phyloP scores from a whole-genome alignment of 2,113 vertebrate species.

The Eleginops maclovinus region DNA sequence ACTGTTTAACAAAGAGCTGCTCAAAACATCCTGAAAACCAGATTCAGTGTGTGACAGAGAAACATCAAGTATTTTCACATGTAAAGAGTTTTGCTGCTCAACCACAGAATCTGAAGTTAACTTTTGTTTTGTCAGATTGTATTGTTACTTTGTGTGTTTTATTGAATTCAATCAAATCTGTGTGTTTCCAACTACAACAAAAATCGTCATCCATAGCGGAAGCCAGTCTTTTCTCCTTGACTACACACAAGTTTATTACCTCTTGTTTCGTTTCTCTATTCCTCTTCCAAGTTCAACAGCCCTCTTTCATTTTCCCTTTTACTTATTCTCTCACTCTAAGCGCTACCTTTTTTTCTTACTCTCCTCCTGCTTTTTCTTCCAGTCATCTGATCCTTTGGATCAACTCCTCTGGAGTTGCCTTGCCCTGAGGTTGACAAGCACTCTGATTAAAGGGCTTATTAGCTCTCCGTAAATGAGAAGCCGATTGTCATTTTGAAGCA shows the following conservation, averaged over 20 bases:
- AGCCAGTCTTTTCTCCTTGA: constrained; percentile 8
- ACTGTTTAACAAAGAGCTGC: constrained; percentile 51
- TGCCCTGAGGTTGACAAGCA: constrained; percentile 73
- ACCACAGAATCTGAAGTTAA: constrained; percentile 9
- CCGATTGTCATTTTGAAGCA: constrained; percentile 71
- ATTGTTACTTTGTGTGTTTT: constrained; percentile 25
- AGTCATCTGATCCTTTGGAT: constrained; percentile 75
- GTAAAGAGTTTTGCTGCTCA: neutral
- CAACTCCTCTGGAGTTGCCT: constrained; percentile 65
- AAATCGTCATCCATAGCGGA: neutral
- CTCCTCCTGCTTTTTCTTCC: constrained; percentile 37
- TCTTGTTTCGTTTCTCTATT: constrained; percentile 31
- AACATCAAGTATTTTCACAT: constrained; percentile 21
- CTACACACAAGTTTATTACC: constrained; percentile 18
- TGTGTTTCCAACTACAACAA: constrained; percentile 9
- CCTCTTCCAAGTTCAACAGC: constrained; percentile 48
- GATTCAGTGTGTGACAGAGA: constrained; percentile 25
- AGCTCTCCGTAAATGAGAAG: constrained; percentile 72
- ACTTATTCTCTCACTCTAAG: constrained; percentile 38
- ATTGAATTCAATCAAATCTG: neutral
- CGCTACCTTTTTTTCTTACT: constrained; percentile 8
- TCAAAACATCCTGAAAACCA: constrained; percentile 61
- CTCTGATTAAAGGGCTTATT: constrained; percentile 82
- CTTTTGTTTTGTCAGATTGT: constrained; percentile 10
- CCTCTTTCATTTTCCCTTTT: constrained; percentile 36